Base-by-base conservation (phyloP, 23 tunicate species). In the Botrylloides violaceus region DNA sequence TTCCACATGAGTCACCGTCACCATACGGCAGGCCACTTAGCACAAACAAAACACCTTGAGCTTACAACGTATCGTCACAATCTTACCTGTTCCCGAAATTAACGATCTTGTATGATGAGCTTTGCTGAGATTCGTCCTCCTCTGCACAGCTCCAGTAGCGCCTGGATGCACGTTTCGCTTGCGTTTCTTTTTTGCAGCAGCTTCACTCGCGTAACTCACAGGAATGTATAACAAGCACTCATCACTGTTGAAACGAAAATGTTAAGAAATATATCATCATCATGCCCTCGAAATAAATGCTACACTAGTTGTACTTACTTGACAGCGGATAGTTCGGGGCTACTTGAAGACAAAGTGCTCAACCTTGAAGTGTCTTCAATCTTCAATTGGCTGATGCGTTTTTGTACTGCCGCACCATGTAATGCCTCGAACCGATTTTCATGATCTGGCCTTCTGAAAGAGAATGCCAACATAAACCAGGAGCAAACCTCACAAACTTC, bases 151-250 rank as follows among this genome's bases (percentile, higher is more conserved):
- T 37, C 37, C 74, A 7, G 30, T 20, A 32, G 74, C 21, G 37
- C n/a, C n/a, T 38, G 37, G 36, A 0, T 53, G 36, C 0, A 56
- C 58, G 36, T 43, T 68, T 37, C 74, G 74, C 28, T 43, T 39
- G 12, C 37, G 36, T 28, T 36, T 35, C 28, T 37, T 35, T 12
- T 21, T 22, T 4, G 74, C 74, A 4, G 74, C 74, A n/a, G 74
- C 74, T 43, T 68, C 74, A 23, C 74, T 68, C 26, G 74, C 74
- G 57, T 68, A 68, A 25, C 74, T 68, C 28, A 68, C 74, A 6
- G 74, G 74, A 36, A 68, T 68, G 57, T 68, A 68, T 6, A 36
- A 56, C 6, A 68, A 3, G 37, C 49, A 1, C 5, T 68, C 74
- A 1, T 68, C 74, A 4, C 74, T 68, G n/a, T n/a, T n/a, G n/a